Base-by-base conservation (phyloP, 53 echinoderm and acorn worm species). In the Mesocentrotus franciscanus region DNA sequence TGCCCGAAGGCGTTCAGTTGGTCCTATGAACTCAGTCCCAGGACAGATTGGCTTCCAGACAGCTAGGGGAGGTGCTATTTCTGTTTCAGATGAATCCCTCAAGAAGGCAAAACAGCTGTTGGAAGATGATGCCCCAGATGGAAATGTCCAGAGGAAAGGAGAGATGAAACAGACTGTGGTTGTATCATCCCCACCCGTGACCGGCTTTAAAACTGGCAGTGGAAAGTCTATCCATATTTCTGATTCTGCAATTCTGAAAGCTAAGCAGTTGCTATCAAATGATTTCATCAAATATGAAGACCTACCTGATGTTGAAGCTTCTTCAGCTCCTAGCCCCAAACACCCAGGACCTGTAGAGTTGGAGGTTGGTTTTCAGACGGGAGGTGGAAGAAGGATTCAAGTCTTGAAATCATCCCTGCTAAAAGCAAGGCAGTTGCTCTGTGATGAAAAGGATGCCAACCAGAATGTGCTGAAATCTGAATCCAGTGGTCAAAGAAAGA, bases 181-280 rank as follows among this genome's bases (percentile, higher is more conserved):
- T 4, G 29, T 27, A 87, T 29, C 26, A 58, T 56, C n/a, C 58
- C 27, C 56, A 87, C 58, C 66, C 55, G 66, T 91, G 34, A 91
- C 66, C 27, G 96, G 95, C 92, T 95, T 96, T 91, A 94, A 97
- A 75, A 97, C 95, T 91, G 97, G 93, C 30, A 97, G 92, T 62
- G 96, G 97, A 56, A 94, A 60, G 9, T 91, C 91, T n/a, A 94
- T 96, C 22, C 93, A 39, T 27, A 85, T 97, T 34, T 97, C 95
- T n/a, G 59, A 64, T 16, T 84, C 92, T 70, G 39, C 85, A n/a
- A 13, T 62, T 10, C 18, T 27, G 39, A 17, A 49, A 76, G 72
- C 70, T 49, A 95, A 74, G 60, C 84, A 93, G 75, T 60, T 90
- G 35, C 60, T 92, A 29, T 58, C 90, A 94, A 24, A 90, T 59